Evolutionary conservation across 2,888 invertebrate genomes (phyloP).

Genomic region (Herminia tarsipennalis): DNA sequence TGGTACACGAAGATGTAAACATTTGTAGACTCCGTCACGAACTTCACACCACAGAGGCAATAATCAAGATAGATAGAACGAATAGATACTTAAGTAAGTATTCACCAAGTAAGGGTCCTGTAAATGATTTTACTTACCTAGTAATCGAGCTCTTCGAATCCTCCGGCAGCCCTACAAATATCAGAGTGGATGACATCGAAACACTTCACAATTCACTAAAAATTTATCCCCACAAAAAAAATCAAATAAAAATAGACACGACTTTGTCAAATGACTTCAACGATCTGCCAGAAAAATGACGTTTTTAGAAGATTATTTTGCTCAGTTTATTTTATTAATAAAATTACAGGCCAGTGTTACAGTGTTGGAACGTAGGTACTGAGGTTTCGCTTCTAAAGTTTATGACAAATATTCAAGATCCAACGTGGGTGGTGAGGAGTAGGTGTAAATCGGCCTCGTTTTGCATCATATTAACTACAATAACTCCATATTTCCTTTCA

Average conservation of each 20-base stretch:
- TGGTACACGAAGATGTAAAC: too few relatives aligned
- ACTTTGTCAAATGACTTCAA: conserved; percentile 21
- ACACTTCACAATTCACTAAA: conserved; percentile 48
- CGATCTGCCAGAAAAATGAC: conserved; percentile 33
- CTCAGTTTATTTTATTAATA: conserved; percentile 18
- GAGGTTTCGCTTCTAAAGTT: conserved; percentile 57
- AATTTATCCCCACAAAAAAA: too few relatives aligned
- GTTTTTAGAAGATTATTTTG: conserved; percentile 42
- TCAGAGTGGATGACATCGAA: conserved; percentile 87
- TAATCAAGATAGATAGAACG: too few relatives aligned
- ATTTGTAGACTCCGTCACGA: too few relatives aligned
- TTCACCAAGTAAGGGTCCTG: too few relatives aligned
- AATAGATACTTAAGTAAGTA: too few relatives aligned
- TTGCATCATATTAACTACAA: conserved; percentile 50
- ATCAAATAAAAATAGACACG: conserved; percentile 17
- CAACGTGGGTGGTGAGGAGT: conserved; percentile 67
- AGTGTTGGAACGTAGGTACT: conserved; percentile 61
- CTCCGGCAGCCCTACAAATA: conserved; percentile 85
- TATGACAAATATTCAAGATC: conserved; percentile 62
- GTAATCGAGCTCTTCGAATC: conserved; percentile 88
- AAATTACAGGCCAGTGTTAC: conserved; percentile 62
- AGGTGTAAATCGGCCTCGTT: conserved; percentile 64
- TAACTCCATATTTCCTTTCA: conserved; percentile 55
- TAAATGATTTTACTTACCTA: conserved; percentile 63
- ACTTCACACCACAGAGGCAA: too few relatives aligned